Base-by-base conservation (phyloP, 1,140 invertebrate species). In the Diachasmimorpha longicaudata region DNA sequence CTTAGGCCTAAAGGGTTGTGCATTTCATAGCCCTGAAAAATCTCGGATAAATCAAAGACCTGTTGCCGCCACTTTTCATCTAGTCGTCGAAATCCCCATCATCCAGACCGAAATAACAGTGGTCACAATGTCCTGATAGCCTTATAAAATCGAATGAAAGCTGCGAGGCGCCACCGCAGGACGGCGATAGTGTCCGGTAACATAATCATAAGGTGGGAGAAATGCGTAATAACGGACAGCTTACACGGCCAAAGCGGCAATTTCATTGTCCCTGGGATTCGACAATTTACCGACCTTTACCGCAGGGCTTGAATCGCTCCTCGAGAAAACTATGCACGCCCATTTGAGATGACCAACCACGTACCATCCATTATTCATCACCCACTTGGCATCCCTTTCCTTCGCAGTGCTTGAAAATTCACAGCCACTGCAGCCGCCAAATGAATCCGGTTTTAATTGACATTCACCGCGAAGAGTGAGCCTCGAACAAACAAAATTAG, bases 341-440 rank as follows among this genome's bases (percentile, higher is more conserved):
- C 79, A 72, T 79, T 72, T 72, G 79, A 81, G 80, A 85, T 84
- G 75, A 80, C 80, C 79, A 81, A 77, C 58, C 80, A 82, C 85
- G 83, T 85, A 80, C 79, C 81, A 87, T 88, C 82, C 84, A 88
- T 88, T 87, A 88, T 89, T 87, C 85, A 87, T 87, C 83, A 83
- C 80, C 80, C 77, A 85, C 79, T 86, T 84, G 31, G 31, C 81
- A n/a, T n/a, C 13, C 69, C 78, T 67, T 31, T 79, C 72, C 48
- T 42, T 5, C 71, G 55, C 42, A 58, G 42, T 75, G 52, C 52
- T 70, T 19, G 23, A 13, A 71, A 71, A 68, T 71, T 23, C 67
- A n/a, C 66, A 31, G 44, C 69, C 48, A 70, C 23, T 55, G 23
- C 58, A 63, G 58, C n/a, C 19, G 19, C 23, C 19, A 14, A 55